Conservation (phyloP, 2,113 vertebrate species). For the Aramus guarauna region DNA sequence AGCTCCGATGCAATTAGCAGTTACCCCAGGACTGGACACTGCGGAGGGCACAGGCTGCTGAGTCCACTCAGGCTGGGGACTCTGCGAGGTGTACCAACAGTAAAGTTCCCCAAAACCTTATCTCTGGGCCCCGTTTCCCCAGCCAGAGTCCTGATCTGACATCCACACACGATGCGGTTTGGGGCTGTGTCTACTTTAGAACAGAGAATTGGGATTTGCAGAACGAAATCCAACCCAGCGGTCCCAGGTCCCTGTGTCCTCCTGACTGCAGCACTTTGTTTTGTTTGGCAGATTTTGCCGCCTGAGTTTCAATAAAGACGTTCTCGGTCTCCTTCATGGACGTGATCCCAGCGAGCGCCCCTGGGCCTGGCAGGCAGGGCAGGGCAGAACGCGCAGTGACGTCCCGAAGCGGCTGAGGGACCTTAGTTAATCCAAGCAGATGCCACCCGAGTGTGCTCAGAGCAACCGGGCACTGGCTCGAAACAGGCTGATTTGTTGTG, state of each 20-base stretch:
- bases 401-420: not conserved
- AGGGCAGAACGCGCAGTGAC: not conserved
- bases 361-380: constrained; percentile 12
- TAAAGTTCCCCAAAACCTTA: not conserved
- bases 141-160: not conserved
- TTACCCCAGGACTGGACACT: not conserved
- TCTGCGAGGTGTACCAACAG: not conserved
- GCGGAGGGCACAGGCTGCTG: accelerated
- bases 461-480: not conserved
- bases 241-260: not conserved
- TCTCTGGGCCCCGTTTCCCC: not conserved
- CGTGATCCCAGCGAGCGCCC: not conserved
- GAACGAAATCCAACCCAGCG: not conserved
- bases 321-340: constrained; percentile 46
- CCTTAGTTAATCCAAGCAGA: not conserved
- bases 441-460: not conserved
- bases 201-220: not conserved
- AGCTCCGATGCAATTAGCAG: not conserved
- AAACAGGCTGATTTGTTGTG: not conserved
- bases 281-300: not conserved
- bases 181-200: not conserved
- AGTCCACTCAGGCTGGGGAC: not conserved
- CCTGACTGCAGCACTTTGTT: not conserved
- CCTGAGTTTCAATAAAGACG: not conserved
- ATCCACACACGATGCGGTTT: accelerated